Conservation (phyloP, 2,113 vertebrate genomes). For the Erpornis zantholeuca region DNA sequence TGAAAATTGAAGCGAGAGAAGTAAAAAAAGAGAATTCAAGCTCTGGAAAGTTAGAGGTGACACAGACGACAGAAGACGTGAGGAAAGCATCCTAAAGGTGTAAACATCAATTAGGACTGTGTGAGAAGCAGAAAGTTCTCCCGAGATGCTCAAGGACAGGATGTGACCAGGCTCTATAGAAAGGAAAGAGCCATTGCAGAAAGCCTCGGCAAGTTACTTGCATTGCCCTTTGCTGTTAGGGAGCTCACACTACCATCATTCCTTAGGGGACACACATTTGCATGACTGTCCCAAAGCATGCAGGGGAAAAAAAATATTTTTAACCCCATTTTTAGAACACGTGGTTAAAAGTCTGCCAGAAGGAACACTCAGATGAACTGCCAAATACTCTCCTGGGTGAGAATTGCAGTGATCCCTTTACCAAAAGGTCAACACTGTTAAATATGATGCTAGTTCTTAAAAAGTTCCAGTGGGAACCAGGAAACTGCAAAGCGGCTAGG, state of each 20-base stretch:
- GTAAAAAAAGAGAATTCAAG: not conserved
- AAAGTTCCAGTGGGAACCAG: conserved; percentile 51
- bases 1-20: not conserved
- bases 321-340: not conserved
- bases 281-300: not conserved
- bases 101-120: not conserved
- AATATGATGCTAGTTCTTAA: not conserved
- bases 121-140: not conserved
- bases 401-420: not conserved
- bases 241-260: not conserved
- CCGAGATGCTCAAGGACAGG: not conserved
- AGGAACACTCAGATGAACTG: not conserved
- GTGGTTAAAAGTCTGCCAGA: not conserved
- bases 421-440: not conserved
- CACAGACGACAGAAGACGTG: not conserved
- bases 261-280: not conserved
- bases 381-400: not conserved
- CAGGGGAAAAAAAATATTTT: not conserved
- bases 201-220: not conserved
- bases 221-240: not conserved
- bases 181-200: not conserved
- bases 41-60: not conserved
- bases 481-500: not conserved
- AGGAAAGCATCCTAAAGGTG: not conserved
- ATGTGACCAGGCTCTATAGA: not conserved